These are phyloP conservation scores for Drosophila sechellia DNA, from an alignment of 1,140 invertebrate species.

Conservation along the genomic window DNA sequence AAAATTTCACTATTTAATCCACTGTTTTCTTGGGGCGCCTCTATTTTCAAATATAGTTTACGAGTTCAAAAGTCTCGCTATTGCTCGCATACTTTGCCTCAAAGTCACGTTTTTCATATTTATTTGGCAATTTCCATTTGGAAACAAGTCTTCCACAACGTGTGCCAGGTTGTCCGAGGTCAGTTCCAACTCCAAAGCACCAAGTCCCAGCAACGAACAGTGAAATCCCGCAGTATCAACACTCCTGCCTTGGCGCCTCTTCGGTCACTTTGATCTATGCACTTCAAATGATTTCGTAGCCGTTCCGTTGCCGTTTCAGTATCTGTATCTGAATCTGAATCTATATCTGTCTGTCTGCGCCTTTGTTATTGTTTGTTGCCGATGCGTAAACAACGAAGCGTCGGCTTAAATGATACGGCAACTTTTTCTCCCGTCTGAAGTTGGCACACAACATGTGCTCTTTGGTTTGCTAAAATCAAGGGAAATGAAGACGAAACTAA, in stretches of 20 bases:
- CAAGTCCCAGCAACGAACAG: constrained; percentile 21
- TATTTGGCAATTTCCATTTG: constrained; percentile 61
- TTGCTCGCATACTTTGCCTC: constrained; percentile 1
- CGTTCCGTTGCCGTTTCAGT: constrained; percentile 11
- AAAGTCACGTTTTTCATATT: constrained; percentile 76
- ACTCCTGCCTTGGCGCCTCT: constrained; percentile 58
- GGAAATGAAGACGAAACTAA: background rate
- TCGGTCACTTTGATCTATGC: constrained; percentile 77
- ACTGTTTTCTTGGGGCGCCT: background rate
- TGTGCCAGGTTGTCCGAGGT: constrained; percentile 77
- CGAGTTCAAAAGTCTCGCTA: constrained; percentile 5
- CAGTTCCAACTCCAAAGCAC: constrained; percentile 25
- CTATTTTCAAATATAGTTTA: constrained; percentile 15
- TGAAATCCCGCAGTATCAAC: constrained; percentile 53
- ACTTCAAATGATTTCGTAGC: constrained; percentile 73
- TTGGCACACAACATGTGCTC: constrained; percentile 65
- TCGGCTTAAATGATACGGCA: constrained; percentile 79
- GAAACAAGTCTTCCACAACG: constrained; percentile 55
- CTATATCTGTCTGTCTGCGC: constrained; percentile 26
- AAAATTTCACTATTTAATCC: constrained; percentile 60
- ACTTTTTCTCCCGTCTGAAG: constrained; percentile 62
- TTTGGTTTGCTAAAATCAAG: constrained; percentile 11
- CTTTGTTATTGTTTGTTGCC: constrained; percentile 63
- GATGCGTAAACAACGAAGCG: constrained; percentile 78
- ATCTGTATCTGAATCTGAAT: constrained; percentile 5